Evolutionary conservation across 2,113 vertebrate species (phyloP).

Genomic region (Ochotona curzoniae): DNA sequence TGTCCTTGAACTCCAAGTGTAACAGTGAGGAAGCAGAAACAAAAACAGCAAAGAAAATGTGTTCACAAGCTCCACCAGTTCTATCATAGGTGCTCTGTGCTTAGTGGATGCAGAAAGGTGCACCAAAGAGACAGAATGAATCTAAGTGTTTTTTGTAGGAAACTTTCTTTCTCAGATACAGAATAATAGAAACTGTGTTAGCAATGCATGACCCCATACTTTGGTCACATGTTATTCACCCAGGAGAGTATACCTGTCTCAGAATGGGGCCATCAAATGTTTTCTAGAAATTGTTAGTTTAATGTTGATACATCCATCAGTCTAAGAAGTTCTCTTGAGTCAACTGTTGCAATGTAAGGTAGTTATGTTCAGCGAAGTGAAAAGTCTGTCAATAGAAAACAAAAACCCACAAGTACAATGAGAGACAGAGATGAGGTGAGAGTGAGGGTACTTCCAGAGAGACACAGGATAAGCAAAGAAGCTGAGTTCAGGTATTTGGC

Average conservation of each 20-base stretch:
- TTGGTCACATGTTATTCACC: background rate
- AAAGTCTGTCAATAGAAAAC: background rate
- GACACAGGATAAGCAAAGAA: background rate
- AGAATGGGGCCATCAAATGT: background rate
- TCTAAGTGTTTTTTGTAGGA: background rate
- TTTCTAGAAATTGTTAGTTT: background rate
- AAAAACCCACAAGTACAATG: background rate
- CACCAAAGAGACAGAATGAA: background rate
- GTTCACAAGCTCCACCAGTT: background rate
- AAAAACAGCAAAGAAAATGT: background rate
- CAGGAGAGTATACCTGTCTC: background rate
- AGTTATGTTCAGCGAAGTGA: background rate
- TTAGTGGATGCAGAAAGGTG: background rate
- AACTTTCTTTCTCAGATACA: background rate
- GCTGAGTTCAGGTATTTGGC: no score
- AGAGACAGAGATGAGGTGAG: background rate
- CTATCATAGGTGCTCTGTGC: background rate
- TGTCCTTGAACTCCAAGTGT: background rate
- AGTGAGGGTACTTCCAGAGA: background rate
- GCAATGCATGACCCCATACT: background rate
- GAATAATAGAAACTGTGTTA: background rate
- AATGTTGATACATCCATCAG: background rate
- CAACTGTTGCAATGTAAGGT: background rate
- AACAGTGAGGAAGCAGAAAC: background rate
- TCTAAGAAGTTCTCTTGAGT: background rate